Evolutionary conservation across 2,888 invertebrate species (phyloP), one percentile per base, ranked within the genome.

Genomic region (Stenichneumon culpator): DNA sequence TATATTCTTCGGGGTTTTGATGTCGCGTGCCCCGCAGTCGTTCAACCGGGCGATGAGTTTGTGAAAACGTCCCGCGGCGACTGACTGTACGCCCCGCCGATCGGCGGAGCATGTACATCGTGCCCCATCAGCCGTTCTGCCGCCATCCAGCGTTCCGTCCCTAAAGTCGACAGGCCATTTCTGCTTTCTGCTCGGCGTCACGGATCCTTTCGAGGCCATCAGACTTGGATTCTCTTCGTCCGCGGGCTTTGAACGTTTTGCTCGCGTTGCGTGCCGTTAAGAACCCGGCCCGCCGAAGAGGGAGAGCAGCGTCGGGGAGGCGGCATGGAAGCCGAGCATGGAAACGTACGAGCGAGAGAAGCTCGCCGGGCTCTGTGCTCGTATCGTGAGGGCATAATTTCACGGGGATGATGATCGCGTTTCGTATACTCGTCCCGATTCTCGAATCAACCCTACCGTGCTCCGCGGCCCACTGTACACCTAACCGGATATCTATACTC

Each of bases 1-100:
- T 63, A 72, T 84, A 72, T 84, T 82, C 75, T 79, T 70, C 25
- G 78, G 79, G 32, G 28, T 60, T 28, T 65, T 79, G 57, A 87
- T 88, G 89, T 92, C 89, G 91, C 92, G 91, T 92, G 92, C 87
- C 87, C 44, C 81, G 72, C 74, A 78, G 86, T 89, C 89, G 88
- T 92, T 92, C 86, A 84, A 80, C 79, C 77, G 79, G 77, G 86
- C 89, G 86, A 89, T 90, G 89, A 90, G 88, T 89, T 90, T 91
- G 89, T 87, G 84, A 88, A 90, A 90, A 89, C 86, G 87, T 87
- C 84, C 75, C 70, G 80, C 81, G 70, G 75, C 77, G 50, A 75
- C 79, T 73, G 14, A 44, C 44, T 44, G 44, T 44, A 57, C 68
- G 28, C 68, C 75, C 79, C 65, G 78, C 83, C 81, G 67, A 81